Evolutionary conservation across 2,888 invertebrate genomes (phyloP).

Genomic region (Itoplectis maculator): DNA sequence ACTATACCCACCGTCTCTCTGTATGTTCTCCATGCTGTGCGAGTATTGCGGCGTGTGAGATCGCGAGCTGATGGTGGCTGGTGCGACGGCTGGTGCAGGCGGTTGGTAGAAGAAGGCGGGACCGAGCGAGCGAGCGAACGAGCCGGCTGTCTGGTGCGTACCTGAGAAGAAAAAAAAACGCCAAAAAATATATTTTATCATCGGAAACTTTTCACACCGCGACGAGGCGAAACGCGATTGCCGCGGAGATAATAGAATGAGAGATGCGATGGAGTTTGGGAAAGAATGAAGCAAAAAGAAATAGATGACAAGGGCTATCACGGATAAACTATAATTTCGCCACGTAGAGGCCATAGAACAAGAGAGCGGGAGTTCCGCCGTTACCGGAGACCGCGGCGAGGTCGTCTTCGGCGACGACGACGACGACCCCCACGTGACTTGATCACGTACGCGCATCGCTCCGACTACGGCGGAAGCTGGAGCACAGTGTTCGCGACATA

Average conservation of each 20-base stretch:
- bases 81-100: no score
- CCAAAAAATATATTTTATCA: no score
- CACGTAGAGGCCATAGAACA: slow-evolving; percentile 46
- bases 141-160: no score
- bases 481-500: slow-evolving; percentile 63
- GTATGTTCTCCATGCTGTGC: neutral
- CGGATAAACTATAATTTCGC: slow-evolving; percentile 12
- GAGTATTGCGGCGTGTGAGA: neutral
- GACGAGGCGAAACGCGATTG: neutral
- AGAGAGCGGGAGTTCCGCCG: slow-evolving; percentile 8
- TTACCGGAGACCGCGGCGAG: slow-evolving; percentile 23
- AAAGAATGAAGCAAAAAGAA: neutral
- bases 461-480: slow-evolving; percentile 1
- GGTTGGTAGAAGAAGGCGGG: no score
- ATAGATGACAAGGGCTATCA: slow-evolving; percentile 1
- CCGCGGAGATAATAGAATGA: neutral
- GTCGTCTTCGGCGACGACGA: slow-evolving; percentile 7
- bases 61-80: no score
- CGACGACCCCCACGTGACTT: slow-evolving; percentile 49
- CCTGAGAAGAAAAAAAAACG: neutral
- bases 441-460: slow-evolving; percentile 27
- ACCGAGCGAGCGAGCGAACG: no score
- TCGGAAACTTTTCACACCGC: no score
- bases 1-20: slow-evolving; percentile 13
- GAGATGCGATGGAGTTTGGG: slow-evolving; percentile 6